These are phyloP conservation scores for Philaethria dido DNA, from an alignment of 2,888 invertebrate species.

Conservation along the genomic window DNA sequence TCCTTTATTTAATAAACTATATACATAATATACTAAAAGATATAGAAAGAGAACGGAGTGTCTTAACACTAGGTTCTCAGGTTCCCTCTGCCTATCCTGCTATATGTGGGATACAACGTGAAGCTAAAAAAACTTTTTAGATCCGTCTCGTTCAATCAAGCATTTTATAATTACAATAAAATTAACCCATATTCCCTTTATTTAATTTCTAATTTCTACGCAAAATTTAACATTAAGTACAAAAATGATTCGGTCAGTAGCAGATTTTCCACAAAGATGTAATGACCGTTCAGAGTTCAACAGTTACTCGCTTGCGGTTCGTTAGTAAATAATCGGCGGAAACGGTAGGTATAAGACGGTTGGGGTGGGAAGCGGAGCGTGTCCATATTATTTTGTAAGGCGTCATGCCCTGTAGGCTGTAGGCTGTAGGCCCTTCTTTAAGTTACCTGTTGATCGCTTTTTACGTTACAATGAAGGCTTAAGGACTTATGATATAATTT, in stretches of 20 bases:
- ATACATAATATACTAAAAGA: no score
- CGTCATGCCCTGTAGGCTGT: constrained; percentile 36
- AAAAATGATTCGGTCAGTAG: constrained; percentile 27
- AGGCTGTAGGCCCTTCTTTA: constrained; percentile 10
- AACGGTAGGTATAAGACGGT: constrained; percentile 57
- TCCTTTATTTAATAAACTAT: no score
- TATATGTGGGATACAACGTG: no score
- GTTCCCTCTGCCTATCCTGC: no score
- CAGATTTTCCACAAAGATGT: constrained; percentile 36
- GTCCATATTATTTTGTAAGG: constrained; percentile 53
- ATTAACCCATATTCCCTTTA: no score
- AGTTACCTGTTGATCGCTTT: constrained; percentile 34
- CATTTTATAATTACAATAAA: no score
- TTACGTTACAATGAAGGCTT: not conserved
- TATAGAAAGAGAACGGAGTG: no score
- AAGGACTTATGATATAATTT: not conserved
- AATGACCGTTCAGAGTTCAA: constrained; percentile 51
- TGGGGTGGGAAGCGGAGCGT: constrained; percentile 74
- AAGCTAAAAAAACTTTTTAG: no score
- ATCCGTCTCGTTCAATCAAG: no score
- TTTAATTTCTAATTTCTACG: not conserved
- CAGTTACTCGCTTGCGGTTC: constrained; percentile 61
- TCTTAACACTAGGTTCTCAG: no score
- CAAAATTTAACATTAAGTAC: not conserved
- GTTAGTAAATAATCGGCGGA: constrained; percentile 72